Evolutionary conservation across 2,888 invertebrate genomes (phyloP).

Genomic region (Piscicola geometra): DNA sequence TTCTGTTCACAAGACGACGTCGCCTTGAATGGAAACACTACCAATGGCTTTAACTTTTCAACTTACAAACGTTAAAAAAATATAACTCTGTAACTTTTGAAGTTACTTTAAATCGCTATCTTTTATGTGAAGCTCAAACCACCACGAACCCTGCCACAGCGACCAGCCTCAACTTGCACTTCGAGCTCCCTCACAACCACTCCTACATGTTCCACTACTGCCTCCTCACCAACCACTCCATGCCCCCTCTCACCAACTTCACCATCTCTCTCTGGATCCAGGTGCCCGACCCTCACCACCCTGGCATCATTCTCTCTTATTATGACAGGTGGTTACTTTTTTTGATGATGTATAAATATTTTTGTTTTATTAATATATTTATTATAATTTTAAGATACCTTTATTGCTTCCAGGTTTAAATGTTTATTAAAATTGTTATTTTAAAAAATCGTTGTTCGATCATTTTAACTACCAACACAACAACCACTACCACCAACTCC

Average conservation of each 20-base stretch:
- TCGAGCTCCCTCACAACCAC: slow-evolving; percentile 40
- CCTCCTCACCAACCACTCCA: slow-evolving; percentile 50
- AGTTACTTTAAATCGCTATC: neutral
- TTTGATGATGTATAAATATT: too few relatives aligned
- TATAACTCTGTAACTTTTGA: neutral
- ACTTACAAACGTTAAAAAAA: too few relatives aligned
- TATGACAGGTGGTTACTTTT: slow-evolving; percentile 23
- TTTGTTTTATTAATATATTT: too few relatives aligned
- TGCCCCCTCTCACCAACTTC: slow-evolving; percentile 50
- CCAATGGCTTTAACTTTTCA: too few relatives aligned
- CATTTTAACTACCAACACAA: too few relatives aligned
- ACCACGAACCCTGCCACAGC: slow-evolving; percentile 38
- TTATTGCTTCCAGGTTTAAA: neutral
- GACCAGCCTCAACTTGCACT: slow-evolving; percentile 41
- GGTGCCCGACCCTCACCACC: slow-evolving; percentile 43
- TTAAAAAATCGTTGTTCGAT: too few relatives aligned
- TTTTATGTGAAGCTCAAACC: neutral
- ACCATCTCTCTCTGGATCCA: slow-evolving; percentile 53
- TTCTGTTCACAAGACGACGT: too few relatives aligned
- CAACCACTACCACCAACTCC: too few relatives aligned
- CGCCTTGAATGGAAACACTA: too few relatives aligned
- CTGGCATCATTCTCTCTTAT: slow-evolving; percentile 43
- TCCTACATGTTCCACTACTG: slow-evolving; percentile 43
- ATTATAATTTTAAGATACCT: neutral
- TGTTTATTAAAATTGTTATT: too few relatives aligned